Conservation (phyloP, 2,888 invertebrate species). For the Epicampocera succincta region DNA sequence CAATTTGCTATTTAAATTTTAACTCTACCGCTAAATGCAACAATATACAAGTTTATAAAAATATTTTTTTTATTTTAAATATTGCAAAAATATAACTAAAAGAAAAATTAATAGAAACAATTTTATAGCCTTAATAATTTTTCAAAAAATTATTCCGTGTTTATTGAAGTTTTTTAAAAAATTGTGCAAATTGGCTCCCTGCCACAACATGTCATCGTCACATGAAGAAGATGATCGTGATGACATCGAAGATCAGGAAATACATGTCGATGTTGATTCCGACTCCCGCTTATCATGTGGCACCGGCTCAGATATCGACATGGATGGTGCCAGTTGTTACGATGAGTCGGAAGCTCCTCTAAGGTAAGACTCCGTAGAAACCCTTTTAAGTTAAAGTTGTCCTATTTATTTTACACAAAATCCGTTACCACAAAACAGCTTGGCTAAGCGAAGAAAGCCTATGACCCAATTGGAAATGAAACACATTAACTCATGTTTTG, state of each 20-base stretch:
- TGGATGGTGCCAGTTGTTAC: slow-evolving; percentile 82
- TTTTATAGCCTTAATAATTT: neutral
- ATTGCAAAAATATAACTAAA: too few relatives aligned
- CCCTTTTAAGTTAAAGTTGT: too few relatives aligned
- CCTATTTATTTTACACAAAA: too few relatives aligned
- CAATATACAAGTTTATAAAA: too few relatives aligned
- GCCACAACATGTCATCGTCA: slow-evolving; percentile 78
- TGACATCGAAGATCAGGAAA: slow-evolving; percentile 81
- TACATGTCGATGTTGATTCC: slow-evolving; percentile 81
- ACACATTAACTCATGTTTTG: too few relatives aligned
- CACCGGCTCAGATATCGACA: slow-evolving; percentile 81
- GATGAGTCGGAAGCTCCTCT: slow-evolving; percentile 81
- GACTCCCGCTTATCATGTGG: slow-evolving; percentile 81
- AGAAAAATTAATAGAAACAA: too few relatives aligned
- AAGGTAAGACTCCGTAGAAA: slow-evolving; percentile 75
- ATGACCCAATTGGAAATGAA: too few relatives aligned
- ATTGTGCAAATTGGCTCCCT: slow-evolving; percentile 75
- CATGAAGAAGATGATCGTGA: slow-evolving; percentile 80
- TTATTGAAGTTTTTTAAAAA: neutral
- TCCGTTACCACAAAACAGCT: too few relatives aligned
- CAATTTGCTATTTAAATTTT: too few relatives aligned
- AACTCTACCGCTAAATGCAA: too few relatives aligned
- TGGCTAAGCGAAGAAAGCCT: too few relatives aligned
- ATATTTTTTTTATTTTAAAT: too few relatives aligned
- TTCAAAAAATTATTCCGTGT: neutral